Evolutionary conservation across 1,140 invertebrate species (phyloP), one percentile per base, ranked within the genome.

Genomic region (Medauroidea extradentata): DNA sequence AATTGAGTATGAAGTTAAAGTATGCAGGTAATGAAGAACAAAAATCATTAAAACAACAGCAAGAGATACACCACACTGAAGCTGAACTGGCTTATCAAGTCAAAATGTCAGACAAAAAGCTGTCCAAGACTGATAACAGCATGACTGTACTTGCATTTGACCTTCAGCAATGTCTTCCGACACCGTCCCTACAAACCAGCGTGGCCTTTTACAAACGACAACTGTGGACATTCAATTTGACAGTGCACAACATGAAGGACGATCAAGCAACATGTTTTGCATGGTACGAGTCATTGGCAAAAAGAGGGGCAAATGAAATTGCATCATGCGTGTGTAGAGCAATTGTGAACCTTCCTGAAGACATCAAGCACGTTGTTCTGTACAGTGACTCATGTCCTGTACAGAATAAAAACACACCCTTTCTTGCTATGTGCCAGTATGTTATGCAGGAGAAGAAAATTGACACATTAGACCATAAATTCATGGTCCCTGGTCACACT

Each of bases 161-260:
- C 62, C 59, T 72, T 13, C 69, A 73, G 61, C 70, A 74, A 55
- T 72, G 68, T 61, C 58, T 73, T n/a, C 65, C 68, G 16, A 74
- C 71, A 5, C 70, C 67, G 2, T 56, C 52, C 39, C 56, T 73
- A 11, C 48, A 60, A 39, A 65, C 65, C 14, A 67, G 63, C 9
- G 57, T 70, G 13, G 55, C 69, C 7, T 73, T 70, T 64, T 75
- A 74, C 58, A 68, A 69, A 61, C 48, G 67, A 27, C 67, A 65
- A 53, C 51, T 75, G 18, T 74, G 73, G 70, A 73, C 67, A 3
- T 75, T 65, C 42, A 75, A 75, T 54, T 60, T 75, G 27, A 73
- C 72, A 21, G 60, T 75, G 14, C 62, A 70, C 59, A 66, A 69
- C 27, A 68, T 46, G 50, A 54, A 25, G 18, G 53, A 34, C 19